These are phyloP conservation scores for Callyntrura guangdongensis DNA, from an alignment of 2,888 invertebrate genomes.

Conservation along the genomic window DNA sequence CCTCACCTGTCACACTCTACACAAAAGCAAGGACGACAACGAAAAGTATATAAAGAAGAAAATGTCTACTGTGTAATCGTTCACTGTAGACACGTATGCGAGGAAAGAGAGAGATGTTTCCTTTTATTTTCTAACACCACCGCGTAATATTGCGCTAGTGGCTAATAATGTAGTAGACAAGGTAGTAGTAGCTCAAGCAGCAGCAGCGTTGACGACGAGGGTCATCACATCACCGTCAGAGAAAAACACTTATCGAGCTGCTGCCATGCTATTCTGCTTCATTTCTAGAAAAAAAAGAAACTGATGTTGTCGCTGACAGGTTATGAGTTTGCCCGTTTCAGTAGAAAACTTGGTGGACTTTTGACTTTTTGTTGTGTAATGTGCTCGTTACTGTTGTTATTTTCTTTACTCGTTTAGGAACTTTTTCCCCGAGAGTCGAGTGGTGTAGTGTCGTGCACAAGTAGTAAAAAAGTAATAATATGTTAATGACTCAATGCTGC, in stretches of 20 bases:
- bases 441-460: slow-evolving; percentile 1
- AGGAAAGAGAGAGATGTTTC: neutral
- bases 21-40: neutral
- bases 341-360: slow-evolving; percentile 23
- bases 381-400: neutral
- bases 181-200: slow-evolving; percentile 22
- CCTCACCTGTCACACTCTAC: slow-evolving; percentile 73
- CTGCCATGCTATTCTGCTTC: slow-evolving; percentile 22
- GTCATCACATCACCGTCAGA: slow-evolving; percentile 63
- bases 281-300: neutral
- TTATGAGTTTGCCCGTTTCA: slow-evolving; percentile 46
- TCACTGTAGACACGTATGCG: neutral
- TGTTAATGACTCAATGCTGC: slow-evolving; percentile 55
- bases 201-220: slow-evolving; percentile 53
- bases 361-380: slow-evolving; percentile 16
- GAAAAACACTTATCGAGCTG: slow-evolving; percentile 43
- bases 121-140: neutral
- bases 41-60: too few species aligned
- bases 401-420: slow-evolving; percentile 34
- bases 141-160: slow-evolving; percentile 23
- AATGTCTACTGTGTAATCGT: neutral
- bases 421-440: neutral
- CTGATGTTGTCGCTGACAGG: slow-evolving; percentile 60
- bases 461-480: slow-evolving; percentile 35
- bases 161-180: slow-evolving; percentile 11